A percentile compares a stretch with the other conserved stretches of the same genome.
Conservation (phyloP, 2,113 vertebrate genomes). For the Phrynocephalus versicolor region DNA sequence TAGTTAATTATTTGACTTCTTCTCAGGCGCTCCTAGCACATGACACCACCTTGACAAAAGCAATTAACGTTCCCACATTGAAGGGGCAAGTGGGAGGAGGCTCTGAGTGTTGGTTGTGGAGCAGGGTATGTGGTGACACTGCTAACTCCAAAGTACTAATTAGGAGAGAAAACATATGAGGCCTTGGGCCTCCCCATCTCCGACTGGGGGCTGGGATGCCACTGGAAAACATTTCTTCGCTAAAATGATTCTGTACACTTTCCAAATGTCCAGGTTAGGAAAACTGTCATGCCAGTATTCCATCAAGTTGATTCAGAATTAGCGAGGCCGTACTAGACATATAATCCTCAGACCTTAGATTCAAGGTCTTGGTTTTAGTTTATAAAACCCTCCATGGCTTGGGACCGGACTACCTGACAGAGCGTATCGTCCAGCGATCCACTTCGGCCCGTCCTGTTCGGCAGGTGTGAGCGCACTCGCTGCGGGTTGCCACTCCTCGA, state of each 20-base stretch:
- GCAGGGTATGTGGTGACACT: not conserved
- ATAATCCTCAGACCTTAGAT: too few relatives aligned
- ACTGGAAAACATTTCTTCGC: not conserved
- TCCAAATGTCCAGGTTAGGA: not conserved
- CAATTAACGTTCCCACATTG: conserved; percentile 7
- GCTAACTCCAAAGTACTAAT: conserved; percentile 15
- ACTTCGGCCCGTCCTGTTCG: too few relatives aligned
- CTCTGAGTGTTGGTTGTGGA: not conserved
- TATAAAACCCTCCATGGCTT: too few relatives aligned
- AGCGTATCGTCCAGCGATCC: too few relatives aligned
- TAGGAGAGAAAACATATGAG: not conserved
- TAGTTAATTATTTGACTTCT: conserved; percentile 48
- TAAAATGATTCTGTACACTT: not conserved
- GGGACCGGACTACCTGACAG: too few relatives aligned
- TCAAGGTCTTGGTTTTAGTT: too few relatives aligned
- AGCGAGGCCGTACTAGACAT: too few relatives aligned
- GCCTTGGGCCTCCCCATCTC: not conserved
- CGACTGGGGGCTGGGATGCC: not conserved
- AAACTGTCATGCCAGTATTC: too few relatives aligned
- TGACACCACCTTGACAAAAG: conserved; percentile 19
- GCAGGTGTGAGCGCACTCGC: too few relatives aligned
- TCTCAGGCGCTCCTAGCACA: conserved; percentile 29
- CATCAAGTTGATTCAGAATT: too few relatives aligned
- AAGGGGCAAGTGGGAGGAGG: not conserved
- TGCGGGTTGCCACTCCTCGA: too few relatives aligned